A percentile compares a stretch with the other conserved stretches of the same genome.
phyloP scores from a whole-genome alignment of 1,140 invertebrate genomes.

The Phymorhynchus buccinoides region DNA sequence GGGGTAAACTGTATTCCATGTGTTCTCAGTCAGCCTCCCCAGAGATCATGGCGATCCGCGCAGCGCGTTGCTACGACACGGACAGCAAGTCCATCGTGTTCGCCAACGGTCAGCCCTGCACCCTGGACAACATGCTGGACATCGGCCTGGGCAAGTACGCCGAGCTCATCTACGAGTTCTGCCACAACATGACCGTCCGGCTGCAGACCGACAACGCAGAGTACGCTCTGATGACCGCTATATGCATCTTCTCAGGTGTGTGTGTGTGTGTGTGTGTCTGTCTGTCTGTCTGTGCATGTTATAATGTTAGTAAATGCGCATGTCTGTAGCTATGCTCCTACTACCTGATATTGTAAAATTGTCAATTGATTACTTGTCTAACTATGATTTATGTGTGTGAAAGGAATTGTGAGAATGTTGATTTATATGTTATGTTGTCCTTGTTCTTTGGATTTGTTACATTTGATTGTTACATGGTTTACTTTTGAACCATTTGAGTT shows the following conservation, averaged over 20 bases:
- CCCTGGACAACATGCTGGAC: slow-evolving; percentile 66
- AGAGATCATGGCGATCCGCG: slow-evolving; percentile 98
- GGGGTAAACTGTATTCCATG: no score
- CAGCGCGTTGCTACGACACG: slow-evolving; percentile 93
- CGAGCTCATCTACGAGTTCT: slow-evolving; percentile 82
- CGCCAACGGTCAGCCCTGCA: slow-evolving; percentile 83
- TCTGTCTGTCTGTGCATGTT: no score
- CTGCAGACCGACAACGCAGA: slow-evolving; percentile 93
- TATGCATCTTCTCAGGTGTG: slow-evolving; percentile 97
- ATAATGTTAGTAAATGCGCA: no score
- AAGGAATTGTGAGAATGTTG: no score
- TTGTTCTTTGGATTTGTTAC: no score
- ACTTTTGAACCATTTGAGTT: no score
- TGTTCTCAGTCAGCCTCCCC: slow-evolving; percentile 89
- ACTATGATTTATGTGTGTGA: no score
- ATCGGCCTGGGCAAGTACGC: slow-evolving; percentile 66
- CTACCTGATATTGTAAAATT: no score
- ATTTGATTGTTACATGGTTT: no score
- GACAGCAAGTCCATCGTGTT: slow-evolving; percentile 94
- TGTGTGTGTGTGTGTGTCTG: background rate
- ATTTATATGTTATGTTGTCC: no score
- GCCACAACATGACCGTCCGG: slow-evolving; percentile 79
- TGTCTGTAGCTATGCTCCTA: no score
- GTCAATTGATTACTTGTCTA: no score
- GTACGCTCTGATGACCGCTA: slow-evolving; percentile 95